phyloP scores from a whole-genome alignment of 2,113 vertebrate species.

The Colistium nudipinnis region DNA sequence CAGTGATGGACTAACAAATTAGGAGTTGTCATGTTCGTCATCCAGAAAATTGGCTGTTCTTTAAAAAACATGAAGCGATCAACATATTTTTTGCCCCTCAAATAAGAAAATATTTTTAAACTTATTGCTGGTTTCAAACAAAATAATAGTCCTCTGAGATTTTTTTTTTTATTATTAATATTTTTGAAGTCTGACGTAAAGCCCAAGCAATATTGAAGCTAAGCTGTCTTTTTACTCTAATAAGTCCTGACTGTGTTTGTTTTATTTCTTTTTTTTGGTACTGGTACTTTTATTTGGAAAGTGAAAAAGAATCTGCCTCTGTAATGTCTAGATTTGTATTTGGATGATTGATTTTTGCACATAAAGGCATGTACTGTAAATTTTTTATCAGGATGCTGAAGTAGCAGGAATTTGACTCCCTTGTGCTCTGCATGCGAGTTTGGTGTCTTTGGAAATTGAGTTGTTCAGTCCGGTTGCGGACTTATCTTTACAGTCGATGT shows the following conservation, averaged over 20 bases:
- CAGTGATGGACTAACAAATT: slow-evolving; percentile 41
- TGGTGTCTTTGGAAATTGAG: slow-evolving; percentile 21
- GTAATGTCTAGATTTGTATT: slow-evolving; percentile 44
- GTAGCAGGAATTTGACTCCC: slow-evolving; percentile 4
- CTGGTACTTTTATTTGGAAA: slow-evolving; percentile 55
- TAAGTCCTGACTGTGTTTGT: slow-evolving; percentile 12
- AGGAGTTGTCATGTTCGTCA: slow-evolving; percentile 22
- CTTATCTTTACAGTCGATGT: slow-evolving; percentile 29
- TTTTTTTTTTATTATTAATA: slow-evolving; percentile 25
- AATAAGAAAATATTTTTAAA: background rate
- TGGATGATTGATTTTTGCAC: slow-evolving; percentile 68
- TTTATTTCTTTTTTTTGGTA: slow-evolving; percentile 17
- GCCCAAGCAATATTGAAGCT: slow-evolving; percentile 2
- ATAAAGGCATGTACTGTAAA: slow-evolving; percentile 72
- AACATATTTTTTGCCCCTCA: slow-evolving; percentile 2
- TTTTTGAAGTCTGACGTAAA: slow-evolving; percentile 36
- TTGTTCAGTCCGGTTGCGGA: slow-evolving; percentile 15
- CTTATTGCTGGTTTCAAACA: background rate
- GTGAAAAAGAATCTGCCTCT: slow-evolving; percentile 29
- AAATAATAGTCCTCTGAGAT: slow-evolving; percentile 13
- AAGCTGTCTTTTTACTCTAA: slow-evolving; percentile 37
- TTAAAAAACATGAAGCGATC: background rate
- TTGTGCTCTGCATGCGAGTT: slow-evolving; percentile 58
- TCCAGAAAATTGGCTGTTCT: background rate
- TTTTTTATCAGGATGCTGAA: slow-evolving; percentile 12